Conservation (phyloP, 2,888 invertebrate genomes). For the Brassicogethes aeneus region DNA sequence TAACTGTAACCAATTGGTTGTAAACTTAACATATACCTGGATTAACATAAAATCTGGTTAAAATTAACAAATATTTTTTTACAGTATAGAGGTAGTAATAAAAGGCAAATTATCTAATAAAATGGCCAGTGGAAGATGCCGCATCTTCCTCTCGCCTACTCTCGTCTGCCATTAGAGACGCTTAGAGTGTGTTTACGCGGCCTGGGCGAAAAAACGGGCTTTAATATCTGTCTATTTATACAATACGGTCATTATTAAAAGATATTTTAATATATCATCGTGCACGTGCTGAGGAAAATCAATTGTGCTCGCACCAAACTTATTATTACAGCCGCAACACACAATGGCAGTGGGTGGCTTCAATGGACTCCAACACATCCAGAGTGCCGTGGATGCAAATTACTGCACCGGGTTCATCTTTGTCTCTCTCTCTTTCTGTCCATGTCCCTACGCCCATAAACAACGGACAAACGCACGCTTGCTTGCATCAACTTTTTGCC, state of each 20-base stretch:
- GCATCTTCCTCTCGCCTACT: neutral
- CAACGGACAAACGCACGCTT: conserved; percentile 2
- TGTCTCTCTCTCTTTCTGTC: too few relatives aligned
- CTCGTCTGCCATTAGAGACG: neutral
- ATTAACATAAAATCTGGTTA: too few relatives aligned
- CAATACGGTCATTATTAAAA: conserved; percentile 38
- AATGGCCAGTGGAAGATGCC: too few relatives aligned
- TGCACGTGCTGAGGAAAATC: conserved; percentile 39
- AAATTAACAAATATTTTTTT: too few relatives aligned
- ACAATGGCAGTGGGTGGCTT: conserved; percentile 37
- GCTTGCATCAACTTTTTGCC: too few relatives aligned
- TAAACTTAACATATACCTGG: too few relatives aligned
- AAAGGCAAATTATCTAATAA: too few relatives aligned
- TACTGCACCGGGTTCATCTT: conserved; percentile 17
- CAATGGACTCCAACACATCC: conserved; percentile 37
- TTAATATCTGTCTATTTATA: conserved; percentile 23
- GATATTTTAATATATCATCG: conserved; percentile 39
- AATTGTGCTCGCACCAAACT: conserved; percentile 30
- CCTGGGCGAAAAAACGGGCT: conserved; percentile 1
- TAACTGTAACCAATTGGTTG: too few relatives aligned
- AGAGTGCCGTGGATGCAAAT: conserved; percentile 33
- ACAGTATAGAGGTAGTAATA: too few relatives aligned
- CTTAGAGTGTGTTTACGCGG: neutral
- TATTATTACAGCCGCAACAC: conserved; percentile 28
- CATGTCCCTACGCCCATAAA: neutral